These are phyloP conservation scores for Metopia argyrocephala DNA, from an alignment of 2,888 invertebrate genomes.

Conservation along the genomic window DNA sequence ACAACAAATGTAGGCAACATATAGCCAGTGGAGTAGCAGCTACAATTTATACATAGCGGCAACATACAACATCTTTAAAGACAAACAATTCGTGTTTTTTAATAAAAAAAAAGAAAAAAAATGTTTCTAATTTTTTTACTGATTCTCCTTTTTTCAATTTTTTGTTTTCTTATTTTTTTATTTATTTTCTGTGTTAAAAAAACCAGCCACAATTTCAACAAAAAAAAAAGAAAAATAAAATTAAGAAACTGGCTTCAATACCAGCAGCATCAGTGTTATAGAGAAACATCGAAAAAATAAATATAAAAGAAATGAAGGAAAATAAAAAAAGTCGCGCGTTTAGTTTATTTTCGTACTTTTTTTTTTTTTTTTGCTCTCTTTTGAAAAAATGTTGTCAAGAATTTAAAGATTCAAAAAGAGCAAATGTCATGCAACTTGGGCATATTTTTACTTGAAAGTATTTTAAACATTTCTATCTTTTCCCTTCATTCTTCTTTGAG, in stretches of 20 bases:
- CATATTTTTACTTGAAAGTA: conserved; percentile 43
- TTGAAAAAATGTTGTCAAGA: conserved; percentile 59
- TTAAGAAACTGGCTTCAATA: not conserved
- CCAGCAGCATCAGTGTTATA: not conserved
- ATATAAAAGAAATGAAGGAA: not conserved
- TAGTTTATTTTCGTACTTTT: too few relatives aligned
- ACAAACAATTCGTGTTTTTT: not conserved
- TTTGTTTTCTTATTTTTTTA: not conserved
- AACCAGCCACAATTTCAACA: not conserved
- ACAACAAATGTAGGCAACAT: too few relatives aligned
- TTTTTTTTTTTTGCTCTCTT: too few relatives aligned
- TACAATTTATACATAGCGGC: not conserved
- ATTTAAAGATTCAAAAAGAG: conserved; percentile 63
- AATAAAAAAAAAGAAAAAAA: not conserved
- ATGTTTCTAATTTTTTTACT: not conserved
- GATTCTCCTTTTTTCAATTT: not conserved
- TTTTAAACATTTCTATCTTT: not conserved
- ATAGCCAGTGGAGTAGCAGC: not conserved
- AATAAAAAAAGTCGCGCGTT: not conserved
- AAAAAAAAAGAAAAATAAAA: too few relatives aligned
- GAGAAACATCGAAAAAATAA: not conserved
- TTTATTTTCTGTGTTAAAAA: not conserved
- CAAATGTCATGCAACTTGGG: conserved; percentile 61
- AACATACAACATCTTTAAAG: not conserved
- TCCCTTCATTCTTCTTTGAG: not conserved